These are phyloP conservation scores for Pheosia tremula DNA, from an alignment of 2,888 invertebrate species.

Conservation along the genomic window DNA sequence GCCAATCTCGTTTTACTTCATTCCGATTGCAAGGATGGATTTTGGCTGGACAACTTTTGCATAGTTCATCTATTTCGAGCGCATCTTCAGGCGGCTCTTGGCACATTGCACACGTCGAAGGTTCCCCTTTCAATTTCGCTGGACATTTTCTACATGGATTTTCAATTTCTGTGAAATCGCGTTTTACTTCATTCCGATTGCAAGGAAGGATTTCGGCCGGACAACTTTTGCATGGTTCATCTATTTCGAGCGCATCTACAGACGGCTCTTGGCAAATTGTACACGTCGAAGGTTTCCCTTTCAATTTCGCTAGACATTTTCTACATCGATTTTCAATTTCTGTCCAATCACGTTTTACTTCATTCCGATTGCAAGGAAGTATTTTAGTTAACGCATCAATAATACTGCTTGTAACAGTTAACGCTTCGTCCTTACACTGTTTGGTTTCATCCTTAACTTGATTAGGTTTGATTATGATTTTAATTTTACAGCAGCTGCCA, in stretches of 20 bases:
- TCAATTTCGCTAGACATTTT: conserved; percentile 13
- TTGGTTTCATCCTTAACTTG: conserved; percentile 8
- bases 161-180: too few relatives aligned
- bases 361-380: conserved; percentile 4
- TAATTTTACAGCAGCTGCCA: conserved; percentile 16
- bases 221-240: background rate
- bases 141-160: too few relatives aligned
- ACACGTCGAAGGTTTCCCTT: background rate
- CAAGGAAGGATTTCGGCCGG: too few relatives aligned
- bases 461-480: conserved; percentile 16
- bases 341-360: background rate
- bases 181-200: too few relatives aligned
- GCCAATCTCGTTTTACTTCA: too few relatives aligned
- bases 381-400: conserved; percentile 23
- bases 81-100: too few relatives aligned
- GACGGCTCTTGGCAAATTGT: background rate
- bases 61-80: background rate
- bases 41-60: background rate
- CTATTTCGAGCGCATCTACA: background rate
- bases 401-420: conserved; percentile 10
- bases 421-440: background rate
- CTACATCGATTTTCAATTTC: conserved; percentile 14
- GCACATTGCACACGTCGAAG: too few relatives aligned
- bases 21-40: too few relatives aligned
- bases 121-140: too few relatives aligned